These are phyloP conservation scores for Bos javanicus DNA, from an alignment of 2,113 vertebrate genomes.

Conservation along the genomic window DNA sequence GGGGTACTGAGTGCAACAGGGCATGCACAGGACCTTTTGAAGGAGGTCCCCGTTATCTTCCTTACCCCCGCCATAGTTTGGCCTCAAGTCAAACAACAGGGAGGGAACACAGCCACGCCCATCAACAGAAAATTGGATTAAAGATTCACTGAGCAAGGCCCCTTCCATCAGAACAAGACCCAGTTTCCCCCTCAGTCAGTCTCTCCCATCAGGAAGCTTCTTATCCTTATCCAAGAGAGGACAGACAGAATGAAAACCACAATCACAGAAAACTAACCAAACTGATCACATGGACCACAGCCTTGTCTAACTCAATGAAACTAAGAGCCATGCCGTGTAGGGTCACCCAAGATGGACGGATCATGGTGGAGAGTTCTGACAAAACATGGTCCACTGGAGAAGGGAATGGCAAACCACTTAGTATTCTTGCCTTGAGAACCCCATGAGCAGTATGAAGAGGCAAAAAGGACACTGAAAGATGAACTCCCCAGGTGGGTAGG, in stretches of 20 bases:
- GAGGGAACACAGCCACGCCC: rapidly evolving
- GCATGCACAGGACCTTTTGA: neutral
- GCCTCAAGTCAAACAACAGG: neutral
- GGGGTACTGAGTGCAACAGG: neutral
- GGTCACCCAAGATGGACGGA: neutral
- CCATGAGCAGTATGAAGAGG: neutral
- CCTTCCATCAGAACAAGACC: neutral
- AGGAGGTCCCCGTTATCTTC: neutral
- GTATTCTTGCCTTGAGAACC: neutral
- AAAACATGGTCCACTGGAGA: neutral
- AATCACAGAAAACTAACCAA: neutral
- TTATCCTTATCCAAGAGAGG: neutral
- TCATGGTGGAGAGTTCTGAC: neutral
- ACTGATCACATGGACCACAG: neutral
- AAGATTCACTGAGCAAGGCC: neutral
- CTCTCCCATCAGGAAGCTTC: neutral
- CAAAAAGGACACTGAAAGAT: neutral
- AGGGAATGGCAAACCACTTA: neutral
- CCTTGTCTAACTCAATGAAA: neutral
- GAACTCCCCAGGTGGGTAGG: neutral
- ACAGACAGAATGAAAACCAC: neutral
- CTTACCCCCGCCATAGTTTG: neutral
- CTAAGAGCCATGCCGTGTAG: neutral
- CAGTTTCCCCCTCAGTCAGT: neutral
- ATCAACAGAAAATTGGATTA: neutral